Conservation (phyloP, 2,113 vertebrate species). For the Columbina picui region DNA sequence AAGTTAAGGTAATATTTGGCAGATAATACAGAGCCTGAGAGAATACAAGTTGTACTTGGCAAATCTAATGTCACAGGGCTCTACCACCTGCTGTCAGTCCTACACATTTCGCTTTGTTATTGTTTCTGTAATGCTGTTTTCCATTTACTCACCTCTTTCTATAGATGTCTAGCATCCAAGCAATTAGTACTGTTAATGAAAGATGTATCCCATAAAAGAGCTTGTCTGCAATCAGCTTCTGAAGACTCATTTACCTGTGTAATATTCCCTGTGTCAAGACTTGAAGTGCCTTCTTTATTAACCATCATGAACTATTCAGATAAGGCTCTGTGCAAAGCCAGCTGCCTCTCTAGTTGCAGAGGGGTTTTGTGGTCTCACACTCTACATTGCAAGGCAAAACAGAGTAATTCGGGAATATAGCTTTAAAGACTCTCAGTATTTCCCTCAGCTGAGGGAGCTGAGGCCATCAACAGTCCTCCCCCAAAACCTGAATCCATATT, state of each 20-base stretch:
- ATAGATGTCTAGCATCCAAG: background rate
- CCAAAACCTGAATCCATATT: background rate
- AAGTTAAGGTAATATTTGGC: constrained; percentile 3
- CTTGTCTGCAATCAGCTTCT: background rate
- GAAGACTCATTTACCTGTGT: background rate
- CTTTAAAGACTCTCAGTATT: background rate
- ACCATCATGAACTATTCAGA: background rate
- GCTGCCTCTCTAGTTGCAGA: background rate
- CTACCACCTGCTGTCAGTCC: background rate
- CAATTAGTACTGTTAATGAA: background rate
- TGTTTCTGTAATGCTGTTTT: background rate
- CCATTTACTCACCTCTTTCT: background rate
- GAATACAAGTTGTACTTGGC: background rate
- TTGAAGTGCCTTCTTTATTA: background rate
- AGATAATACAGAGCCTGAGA: background rate
- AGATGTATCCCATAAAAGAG: background rate
- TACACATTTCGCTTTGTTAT: background rate
- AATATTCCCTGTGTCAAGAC: background rate
- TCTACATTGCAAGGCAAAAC: background rate
- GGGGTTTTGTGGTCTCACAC: background rate
- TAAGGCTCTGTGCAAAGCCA: background rate
- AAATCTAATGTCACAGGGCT: background rate
- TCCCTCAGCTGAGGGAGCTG: background rate
- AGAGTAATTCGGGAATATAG: background rate
- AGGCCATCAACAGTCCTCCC: background rate